phyloP scores from a whole-genome alignment of 2,797 vertebrate species.

The Coracias cyanogaster region DNA sequence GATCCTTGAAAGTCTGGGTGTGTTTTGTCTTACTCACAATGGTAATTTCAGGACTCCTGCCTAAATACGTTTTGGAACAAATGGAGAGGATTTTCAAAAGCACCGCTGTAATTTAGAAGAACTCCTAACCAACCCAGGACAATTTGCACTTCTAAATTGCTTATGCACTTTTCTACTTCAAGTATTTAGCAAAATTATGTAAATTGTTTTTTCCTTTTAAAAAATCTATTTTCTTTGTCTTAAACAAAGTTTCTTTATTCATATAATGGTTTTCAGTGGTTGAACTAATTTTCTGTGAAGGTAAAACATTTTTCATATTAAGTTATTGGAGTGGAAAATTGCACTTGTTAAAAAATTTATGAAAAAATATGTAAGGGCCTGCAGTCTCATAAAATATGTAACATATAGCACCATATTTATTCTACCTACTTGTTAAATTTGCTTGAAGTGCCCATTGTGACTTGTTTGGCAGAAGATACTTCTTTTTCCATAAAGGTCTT shows the following conservation, averaged over 20 bases:
- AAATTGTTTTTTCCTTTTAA: not conserved
- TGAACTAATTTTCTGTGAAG: slow-evolving; percentile 44
- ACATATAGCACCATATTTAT: slow-evolving; percentile 45
- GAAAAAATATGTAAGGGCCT: slow-evolving; percentile 49
- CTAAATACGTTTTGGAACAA: not conserved
- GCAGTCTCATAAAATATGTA: slow-evolving; percentile 57
- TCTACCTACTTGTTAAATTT: slow-evolving; percentile 55
- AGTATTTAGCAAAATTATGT: not conserved
- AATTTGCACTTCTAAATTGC: not conserved
- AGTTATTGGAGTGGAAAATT: slow-evolving; percentile 75
- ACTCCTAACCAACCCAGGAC: not conserved
- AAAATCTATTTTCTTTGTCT: not conserved
- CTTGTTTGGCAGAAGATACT: slow-evolving; percentile 28
- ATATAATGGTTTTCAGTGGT: not conserved
- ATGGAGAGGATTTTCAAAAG: not conserved
- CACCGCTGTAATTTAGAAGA: not conserved
- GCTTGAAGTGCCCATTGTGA: slow-evolving; percentile 44
- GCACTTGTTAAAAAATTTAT: slow-evolving; percentile 64
- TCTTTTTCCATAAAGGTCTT: not conserved
- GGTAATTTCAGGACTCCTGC: not conserved
- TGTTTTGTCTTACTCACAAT: not conserved
- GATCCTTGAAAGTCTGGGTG: not conserved
- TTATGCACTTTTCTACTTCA: not conserved
- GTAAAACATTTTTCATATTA: slow-evolving; percentile 49
- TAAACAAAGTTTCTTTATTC: not conserved